These are phyloP conservation scores for Hydrotaea cyrtoneurina DNA, from an alignment of 2,888 invertebrate species.

Conservation along the genomic window DNA sequence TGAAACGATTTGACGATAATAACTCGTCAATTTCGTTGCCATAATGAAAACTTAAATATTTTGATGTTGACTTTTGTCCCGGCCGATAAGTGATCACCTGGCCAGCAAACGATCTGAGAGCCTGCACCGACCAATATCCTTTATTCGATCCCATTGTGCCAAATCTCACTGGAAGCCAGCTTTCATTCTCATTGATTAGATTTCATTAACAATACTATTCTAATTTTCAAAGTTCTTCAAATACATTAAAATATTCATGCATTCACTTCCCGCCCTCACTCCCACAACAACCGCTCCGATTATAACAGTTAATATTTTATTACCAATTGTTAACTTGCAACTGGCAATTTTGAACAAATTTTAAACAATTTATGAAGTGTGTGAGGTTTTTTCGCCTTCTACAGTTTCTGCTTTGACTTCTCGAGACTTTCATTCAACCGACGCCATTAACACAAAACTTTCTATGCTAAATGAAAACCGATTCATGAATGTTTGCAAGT, in stretches of 20 bases:
- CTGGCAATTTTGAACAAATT: constrained; percentile 18
- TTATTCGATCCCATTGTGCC: no score
- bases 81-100: no score
- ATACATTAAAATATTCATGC: neutral
- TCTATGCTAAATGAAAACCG: constrained; percentile 30
- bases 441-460: constrained; percentile 24
- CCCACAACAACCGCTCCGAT: neutral
- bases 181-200: neutral
- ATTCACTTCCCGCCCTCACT: neutral
- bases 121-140: no score
- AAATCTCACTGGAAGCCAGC: no score
- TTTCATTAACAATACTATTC: neutral
- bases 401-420: neutral
- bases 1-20: no score
- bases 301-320: constrained; percentile 27
- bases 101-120: no score
- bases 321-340: constrained; percentile 25
- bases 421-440: neutral
- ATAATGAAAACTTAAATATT: no score
- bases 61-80: no score
- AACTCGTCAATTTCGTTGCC: no score
- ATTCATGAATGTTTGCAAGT: constrained; percentile 47
- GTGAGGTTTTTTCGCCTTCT: neutral
- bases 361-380: constrained; percentile 55
- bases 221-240: neutral